Base-by-base conservation (phyloP, 2,797 vertebrate species). In the Melanotaenia trifasciata region DNA sequence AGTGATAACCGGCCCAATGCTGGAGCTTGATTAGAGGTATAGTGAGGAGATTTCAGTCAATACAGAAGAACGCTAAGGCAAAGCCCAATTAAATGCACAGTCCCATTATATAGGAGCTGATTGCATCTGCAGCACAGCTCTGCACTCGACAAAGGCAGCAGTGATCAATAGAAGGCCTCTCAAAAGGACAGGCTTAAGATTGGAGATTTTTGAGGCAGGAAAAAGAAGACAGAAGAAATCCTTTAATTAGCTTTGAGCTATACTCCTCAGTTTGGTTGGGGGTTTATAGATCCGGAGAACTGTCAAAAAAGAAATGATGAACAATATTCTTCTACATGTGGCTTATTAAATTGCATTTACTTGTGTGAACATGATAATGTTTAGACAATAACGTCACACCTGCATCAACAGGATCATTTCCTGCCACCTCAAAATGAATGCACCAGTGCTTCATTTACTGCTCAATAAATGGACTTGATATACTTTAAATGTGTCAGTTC, bases 101-200 rank as follows among this genome's bases (percentile, higher is more conserved):
- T 75, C 72, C 91, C 84, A 92, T 93, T 94, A 92, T 90, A 90
- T 90, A 56, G 72, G 84, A 85, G 80, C 66, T 87, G 93, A 94
- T 91, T 93, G 74, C 86, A 88, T 93, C 86, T 58, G 62, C 80
- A 67, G 63, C 53, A 50, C 72, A 67, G 81, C 71, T 81, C 81
- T 62, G 30, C 81, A 72, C 77, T 79, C 56, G 53, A 79, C 85
- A 84, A 80, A 82, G 83, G 71, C 70, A 67, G 79, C 69, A 53
- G 70, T 90, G 81, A 93, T 93, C 90, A 88, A 93, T 92, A 89
- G 77, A 63, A 71, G 74, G 38, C 70, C 79, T 78, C 85, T 84
- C 71, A 57, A 75, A 78, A 68, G 79, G 80, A 90, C 83, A 82
- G 61, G 80, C 80, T 89, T 84, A 79, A 88, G 89, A 91, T 89